Evolutionary conservation across 2,888 invertebrate genomes (phyloP).

Genomic region (Lissocephala sabroskyi): DNA sequence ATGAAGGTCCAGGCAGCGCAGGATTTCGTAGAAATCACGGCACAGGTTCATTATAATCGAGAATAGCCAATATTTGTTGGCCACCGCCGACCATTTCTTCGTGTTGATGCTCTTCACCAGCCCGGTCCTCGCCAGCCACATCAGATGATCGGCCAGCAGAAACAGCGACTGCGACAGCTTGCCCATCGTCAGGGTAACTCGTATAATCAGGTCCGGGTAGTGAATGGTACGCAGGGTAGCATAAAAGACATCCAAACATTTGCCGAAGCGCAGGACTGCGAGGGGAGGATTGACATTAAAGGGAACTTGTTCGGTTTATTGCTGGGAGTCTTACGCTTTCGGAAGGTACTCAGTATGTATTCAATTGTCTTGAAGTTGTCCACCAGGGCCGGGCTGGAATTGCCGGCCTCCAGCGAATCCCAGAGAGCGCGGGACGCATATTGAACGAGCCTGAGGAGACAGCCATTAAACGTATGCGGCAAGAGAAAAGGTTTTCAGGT

Average conservation of each 20-base stretch:
- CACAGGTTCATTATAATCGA: conserved; percentile 85
- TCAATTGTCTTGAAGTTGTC: conserved; percentile 87
- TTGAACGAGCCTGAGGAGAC: conserved; percentile 81
- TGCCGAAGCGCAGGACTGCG: conserved; percentile 88
- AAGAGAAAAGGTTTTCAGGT: conserved; percentile 6
- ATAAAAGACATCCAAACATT: conserved; percentile 87
- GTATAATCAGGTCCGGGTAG: conserved; percentile 80
- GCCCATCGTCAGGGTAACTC: conserved; percentile 82
- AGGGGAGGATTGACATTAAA: too few relatives aligned
- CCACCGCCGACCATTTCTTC: conserved; percentile 82
- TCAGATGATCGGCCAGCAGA: conserved; percentile 87
- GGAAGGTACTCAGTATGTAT: conserved; percentile 86
- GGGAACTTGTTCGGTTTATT: background rate
- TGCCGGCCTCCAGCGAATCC: conserved; percentile 79
- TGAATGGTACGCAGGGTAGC: conserved; percentile 81
- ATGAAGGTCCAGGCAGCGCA: conserved; percentile 76
- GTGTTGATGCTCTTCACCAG: conserved; percentile 76
- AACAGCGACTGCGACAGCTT: conserved; percentile 86
- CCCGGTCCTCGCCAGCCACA: conserved; percentile 87
- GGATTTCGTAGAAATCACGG: conserved; percentile 89
- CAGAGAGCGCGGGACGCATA: conserved; percentile 86
- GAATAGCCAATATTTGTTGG: conserved; percentile 89
- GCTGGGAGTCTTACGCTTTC: conserved; percentile 80
- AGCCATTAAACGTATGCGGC: too few relatives aligned
- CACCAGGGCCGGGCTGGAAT: conserved; percentile 77